Conservation (phyloP, 2,113 vertebrate genomes). For the Atractosteus spatula region DNA sequence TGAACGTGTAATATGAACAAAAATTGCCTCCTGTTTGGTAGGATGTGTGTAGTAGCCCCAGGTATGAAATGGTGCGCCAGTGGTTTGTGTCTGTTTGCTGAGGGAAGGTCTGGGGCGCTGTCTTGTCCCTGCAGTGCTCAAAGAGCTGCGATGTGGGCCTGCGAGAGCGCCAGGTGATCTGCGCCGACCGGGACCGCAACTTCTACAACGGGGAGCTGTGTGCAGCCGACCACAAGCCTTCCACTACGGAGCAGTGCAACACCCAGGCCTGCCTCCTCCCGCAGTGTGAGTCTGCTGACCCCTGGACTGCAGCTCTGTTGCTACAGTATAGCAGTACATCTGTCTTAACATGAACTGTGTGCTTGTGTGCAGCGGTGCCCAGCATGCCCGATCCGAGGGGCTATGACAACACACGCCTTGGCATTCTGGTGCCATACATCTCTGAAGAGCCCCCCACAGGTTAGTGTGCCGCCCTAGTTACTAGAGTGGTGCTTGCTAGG, state of each 20-base stretch:
- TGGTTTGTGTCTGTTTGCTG: no score
- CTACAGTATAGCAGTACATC: no score
- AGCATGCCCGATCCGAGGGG: constrained; percentile 77
- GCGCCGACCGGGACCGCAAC: constrained; percentile 69
- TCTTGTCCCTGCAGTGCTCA: constrained; percentile 73
- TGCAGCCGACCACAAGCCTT: constrained; percentile 59
- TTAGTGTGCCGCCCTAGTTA: constrained; percentile 22
- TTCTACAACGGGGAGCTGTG: constrained; percentile 70
- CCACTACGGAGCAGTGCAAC: constrained; percentile 78
- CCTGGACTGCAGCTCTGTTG: neutral
- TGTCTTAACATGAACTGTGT: neutral
- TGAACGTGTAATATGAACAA: no score
- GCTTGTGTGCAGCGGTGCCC: constrained; percentile 69
- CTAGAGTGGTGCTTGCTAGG: no score
- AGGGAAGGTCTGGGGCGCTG: no score
- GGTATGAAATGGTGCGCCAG: no score
- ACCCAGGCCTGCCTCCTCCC: constrained; percentile 76
- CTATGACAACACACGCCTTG: constrained; percentile 58
- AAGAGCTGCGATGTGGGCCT: constrained; percentile 80
- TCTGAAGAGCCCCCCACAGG: constrained; percentile 50
- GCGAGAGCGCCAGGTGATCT: constrained; percentile 83
- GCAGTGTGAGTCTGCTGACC: constrained; percentile 68
- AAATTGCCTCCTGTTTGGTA: no score
- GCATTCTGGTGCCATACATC: constrained; percentile 53
- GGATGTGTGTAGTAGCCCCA: no score